Conservation (phyloP, 2,797 vertebrate species). For the Aselliscus stoliczkanus region DNA sequence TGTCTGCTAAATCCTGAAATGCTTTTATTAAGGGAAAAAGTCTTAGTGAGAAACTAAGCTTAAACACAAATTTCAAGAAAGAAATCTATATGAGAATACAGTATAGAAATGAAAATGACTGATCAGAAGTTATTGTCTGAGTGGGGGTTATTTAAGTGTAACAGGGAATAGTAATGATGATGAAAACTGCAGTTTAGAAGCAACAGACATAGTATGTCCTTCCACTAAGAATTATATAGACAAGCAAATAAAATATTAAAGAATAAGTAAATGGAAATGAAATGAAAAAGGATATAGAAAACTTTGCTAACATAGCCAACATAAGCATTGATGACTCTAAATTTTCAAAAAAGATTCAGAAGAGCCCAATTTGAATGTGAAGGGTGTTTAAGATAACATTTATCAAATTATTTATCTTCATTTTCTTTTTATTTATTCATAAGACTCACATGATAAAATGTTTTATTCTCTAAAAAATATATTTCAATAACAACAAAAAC, state of each 20-base stretch:
- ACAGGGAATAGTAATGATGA: neutral
- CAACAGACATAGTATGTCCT: neutral
- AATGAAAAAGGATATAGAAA: neutral
- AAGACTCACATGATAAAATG: neutral
- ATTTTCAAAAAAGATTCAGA: neutral
- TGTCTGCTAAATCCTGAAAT: neutral
- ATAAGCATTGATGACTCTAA: neutral
- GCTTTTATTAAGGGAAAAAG: neutral
- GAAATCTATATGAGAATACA: neutral
- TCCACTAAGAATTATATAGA: neutral
- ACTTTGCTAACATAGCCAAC: neutral
- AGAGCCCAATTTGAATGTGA: neutral
- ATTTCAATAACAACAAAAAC: neutral
- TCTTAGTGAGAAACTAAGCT: conserved; percentile 13
- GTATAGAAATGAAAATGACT: neutral
- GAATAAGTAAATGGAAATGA: neutral
- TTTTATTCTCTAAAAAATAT: neutral
- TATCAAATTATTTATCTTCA: neutral
- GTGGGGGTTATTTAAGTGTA: neutral
- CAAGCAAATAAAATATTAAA: neutral
- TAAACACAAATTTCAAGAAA: neutral
- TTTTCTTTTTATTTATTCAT: neutral
- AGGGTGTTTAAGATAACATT: neutral
- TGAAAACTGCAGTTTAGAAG: neutral
- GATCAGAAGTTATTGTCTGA: neutral